Base-by-base conservation (phyloP, 2,888 invertebrate species). In the Drosophila tripunctata region DNA sequence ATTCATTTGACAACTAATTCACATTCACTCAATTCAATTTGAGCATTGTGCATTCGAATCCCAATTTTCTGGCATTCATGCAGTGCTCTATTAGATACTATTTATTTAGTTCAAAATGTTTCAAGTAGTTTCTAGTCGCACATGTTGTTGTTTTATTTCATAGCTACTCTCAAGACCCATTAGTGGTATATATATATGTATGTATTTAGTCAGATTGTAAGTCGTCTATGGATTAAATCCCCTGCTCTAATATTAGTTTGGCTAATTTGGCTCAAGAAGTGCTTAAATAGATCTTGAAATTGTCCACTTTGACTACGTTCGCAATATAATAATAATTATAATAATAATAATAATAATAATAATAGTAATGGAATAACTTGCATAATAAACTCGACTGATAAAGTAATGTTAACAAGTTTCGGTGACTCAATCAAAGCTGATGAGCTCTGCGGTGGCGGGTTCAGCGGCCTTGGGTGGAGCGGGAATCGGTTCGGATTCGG, bases 401-500 rank as follows among this genome's bases (percentile, higher is more conserved):
- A 27, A 27, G 4, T 36, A 24, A 27, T n/a, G 5, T 21, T 21
- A 30, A 51, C 30, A 36, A 50, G 12, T 30, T 8, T 27, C 4
- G 7, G 14, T n/a, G 2, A 88, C 93, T 93, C n/a, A 96, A 92
- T 96, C 96, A 80, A 96, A 96, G 89, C 94, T 95, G 74, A 96
- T 96, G 31, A 96, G 92, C 91, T 96, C 96, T 12, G 95, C 96
- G 2, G 96, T 96, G 81, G 93, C 93, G 1, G 93, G 92, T 70
- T 93, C 93, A 15, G 89, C 73, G 41, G 92, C 92, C 22, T 78
- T 83, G 4, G 40, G 56, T 0, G 89, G 89, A 10, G 43, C 27
- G 1, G 43, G 14, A 41, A 8, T n/a, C n/a, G n/a, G n/a, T n/a
- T n/a, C n/a, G n/a, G n/a, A n/a, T n/a, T n/a, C n/a, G n/a, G n/a